These are phyloP conservation scores for Scopus umbretta DNA, from an alignment of 2,113 vertebrate species.

Conservation along the genomic window DNA sequence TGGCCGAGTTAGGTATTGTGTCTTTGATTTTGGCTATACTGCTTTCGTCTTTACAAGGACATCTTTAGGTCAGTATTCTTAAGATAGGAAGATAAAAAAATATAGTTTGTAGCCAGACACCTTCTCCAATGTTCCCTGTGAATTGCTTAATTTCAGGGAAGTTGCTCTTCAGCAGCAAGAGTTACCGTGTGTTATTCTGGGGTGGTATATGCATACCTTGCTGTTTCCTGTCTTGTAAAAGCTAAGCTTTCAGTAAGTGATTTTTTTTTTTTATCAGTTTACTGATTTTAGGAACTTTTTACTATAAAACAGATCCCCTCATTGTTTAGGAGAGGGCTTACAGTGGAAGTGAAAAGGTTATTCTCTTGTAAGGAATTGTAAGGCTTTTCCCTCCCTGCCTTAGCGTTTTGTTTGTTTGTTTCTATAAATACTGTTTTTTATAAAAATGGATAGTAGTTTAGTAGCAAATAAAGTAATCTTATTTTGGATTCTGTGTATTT, in stretches of 20 bases:
- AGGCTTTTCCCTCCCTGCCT: background rate
- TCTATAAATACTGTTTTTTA: background rate
- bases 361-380: background rate
- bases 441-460: background rate
- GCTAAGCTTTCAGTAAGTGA: background rate
- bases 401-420: background rate
- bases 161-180: background rate
- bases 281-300: background rate
- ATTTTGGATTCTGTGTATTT: background rate
- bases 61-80: background rate
- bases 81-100: background rate
- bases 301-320: background rate
- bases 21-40: background rate
- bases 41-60: background rate
- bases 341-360: background rate
- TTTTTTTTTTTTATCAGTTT: background rate
- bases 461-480: background rate
- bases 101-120: background rate
- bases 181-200: rapidly evolving
- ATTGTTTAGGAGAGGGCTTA: background rate
- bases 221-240: background rate
- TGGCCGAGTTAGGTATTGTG: background rate
- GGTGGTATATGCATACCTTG: background rate
- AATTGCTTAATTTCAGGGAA: background rate
- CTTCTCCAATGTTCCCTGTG: background rate